Conservation (phyloP, 2,113 vertebrate genomes). For the Dicaeum eximium region DNA sequence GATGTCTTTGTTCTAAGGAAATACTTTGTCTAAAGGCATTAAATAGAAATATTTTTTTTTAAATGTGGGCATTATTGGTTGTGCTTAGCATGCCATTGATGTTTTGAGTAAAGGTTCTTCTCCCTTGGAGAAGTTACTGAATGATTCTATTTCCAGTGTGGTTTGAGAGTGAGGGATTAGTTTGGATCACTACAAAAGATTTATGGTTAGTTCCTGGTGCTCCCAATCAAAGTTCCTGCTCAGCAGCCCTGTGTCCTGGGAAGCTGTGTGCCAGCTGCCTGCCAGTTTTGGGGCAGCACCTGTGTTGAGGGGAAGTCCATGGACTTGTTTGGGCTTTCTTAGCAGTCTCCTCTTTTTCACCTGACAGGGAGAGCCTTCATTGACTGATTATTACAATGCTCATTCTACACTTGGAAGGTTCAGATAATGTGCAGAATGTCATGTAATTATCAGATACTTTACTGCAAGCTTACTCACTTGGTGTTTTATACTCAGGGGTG, state of each 20-base stretch:
- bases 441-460: background rate
- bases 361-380: background rate
- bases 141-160: accelerated
- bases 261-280: background rate
- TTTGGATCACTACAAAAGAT: background rate
- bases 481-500: background rate
- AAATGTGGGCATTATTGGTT: accelerated
- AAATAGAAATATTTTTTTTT: background rate
- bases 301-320: background rate
- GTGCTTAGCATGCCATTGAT: background rate
- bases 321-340: background rate
- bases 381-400: background rate
- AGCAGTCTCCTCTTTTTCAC: background rate
- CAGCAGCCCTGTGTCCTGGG: background rate
- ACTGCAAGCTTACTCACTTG: background rate
- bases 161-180: background rate
- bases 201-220: background rate
- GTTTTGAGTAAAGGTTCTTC: background rate
- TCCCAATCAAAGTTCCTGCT: background rate
- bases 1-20: background rate
- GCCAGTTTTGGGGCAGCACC: background rate
- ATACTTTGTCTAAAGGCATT: background rate
- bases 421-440: background rate
- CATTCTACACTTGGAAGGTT: background rate
- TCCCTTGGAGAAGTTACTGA: background rate